phyloP scores from a whole-genome alignment of 2,113 vertebrate species.

The Cavia aperea region DNA sequence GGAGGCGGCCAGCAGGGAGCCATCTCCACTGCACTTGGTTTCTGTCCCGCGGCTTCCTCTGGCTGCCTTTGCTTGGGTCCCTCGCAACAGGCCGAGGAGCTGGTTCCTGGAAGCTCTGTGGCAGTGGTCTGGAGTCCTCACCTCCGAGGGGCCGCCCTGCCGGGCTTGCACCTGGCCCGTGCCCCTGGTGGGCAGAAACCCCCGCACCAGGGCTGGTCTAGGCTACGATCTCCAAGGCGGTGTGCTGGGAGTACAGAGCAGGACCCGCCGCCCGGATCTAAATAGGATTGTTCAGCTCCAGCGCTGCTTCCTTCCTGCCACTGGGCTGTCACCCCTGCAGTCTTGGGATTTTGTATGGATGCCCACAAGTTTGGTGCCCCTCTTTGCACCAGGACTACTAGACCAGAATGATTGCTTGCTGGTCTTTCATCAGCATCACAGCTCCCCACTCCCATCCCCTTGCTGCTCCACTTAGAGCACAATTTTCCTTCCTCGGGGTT shows the following conservation, averaged over 20 bases:
- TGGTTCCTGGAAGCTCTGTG: no score
- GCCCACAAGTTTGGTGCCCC: no score
- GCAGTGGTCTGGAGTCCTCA: accelerated
- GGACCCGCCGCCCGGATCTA: accelerated
- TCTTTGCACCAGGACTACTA: no score
- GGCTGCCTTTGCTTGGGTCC: background rate
- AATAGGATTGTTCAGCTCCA: background rate
- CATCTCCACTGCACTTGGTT: background rate
- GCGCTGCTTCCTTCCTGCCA: no score
- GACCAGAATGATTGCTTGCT: no score
- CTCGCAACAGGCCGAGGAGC: accelerated
- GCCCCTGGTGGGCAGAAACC: background rate
- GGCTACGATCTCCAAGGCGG: accelerated
- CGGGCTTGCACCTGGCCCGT: background rate
- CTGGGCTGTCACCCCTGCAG: no score
- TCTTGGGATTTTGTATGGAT: no score
- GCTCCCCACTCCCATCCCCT: no score
- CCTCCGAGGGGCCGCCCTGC: accelerated
- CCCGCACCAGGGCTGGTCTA: background rate
- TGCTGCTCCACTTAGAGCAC: no score
- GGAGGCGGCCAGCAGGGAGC: background rate
- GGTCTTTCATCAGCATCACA: no score
- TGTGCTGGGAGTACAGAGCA: background rate
- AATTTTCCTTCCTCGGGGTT: no score
- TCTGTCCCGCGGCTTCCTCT: background rate